Evolutionary conservation across 2,113 vertebrate species (phyloP), one percentile per base, ranked within the genome.

Genomic region (Passer montanus): DNA sequence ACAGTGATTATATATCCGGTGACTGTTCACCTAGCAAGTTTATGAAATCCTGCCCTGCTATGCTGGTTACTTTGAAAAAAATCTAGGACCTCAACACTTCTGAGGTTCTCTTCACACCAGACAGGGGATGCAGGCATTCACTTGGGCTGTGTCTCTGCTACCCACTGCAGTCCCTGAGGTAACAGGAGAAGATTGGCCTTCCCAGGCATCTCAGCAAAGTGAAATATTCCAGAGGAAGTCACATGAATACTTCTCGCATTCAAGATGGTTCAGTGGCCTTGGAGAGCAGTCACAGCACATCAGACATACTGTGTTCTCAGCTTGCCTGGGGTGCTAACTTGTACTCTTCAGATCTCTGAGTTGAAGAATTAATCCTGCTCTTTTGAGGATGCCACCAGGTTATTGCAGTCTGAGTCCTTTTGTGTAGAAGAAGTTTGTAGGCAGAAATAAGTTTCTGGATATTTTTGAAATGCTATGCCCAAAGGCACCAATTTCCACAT

Each of bases 401-500:
- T 80, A 50, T 31, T 17, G 53, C 55, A 89, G 58, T 67, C 47
- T 60, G 52, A 89, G 82, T 81, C 67, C 84, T 62, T 68, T 43
- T 0, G 1, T 60, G 86, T 43, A 56, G 52, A 90, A 63, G 52
- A 66, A 74, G 50, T 3, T 44, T 58, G 35, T 60, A 68, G 41
- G 41, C 59, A 95, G 62, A 91, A 93, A 24, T 52, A 80, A 62
- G 26, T 55, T 88, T 89, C 53, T 79, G 82, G 47, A 28, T 24
- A 64, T 53, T 77, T 88, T 28, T 87, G 53, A 83, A 89, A 77
- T 80, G 50, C 50, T 86, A 66, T 11, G 91, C 67, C 72, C 82
- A 97, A 93, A 96, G 90, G 93, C 91, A 96, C 59, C 44, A 75
- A 23, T 60, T 96, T 96, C 69, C 84, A 75, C 73, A 68, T 27